phyloP scores from a whole-genome alignment of 1,140 invertebrate genomes.

The Ylistrum balloti region DNA sequence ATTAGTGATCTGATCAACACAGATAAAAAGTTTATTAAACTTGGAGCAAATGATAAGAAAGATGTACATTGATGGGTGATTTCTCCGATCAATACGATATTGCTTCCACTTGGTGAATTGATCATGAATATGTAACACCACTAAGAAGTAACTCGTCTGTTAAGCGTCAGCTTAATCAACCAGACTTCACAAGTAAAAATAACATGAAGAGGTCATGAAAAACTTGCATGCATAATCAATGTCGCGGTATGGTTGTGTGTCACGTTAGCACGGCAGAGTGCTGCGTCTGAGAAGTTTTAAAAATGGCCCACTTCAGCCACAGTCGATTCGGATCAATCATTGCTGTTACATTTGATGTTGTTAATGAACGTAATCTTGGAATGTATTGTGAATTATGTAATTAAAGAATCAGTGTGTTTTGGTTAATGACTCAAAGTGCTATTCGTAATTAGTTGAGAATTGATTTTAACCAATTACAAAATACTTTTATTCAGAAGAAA shows the following conservation, averaged over 20 bases:
- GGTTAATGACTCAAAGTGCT: constrained; percentile 33
- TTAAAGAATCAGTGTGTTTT: constrained; percentile 28
- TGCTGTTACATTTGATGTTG: neutral
- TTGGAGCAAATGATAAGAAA: neutral
- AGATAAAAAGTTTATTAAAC: neutral
- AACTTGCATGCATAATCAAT: constrained; percentile 39
- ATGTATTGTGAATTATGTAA: constrained; percentile 36
- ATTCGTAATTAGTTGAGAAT: neutral
- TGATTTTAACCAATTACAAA: constrained; percentile 30
- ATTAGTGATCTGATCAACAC: neutral
- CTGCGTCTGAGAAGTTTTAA: neutral
- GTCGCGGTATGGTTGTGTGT: neutral
- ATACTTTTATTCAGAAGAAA: neutral
- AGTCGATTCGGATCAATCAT: neutral
- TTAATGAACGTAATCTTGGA: constrained; percentile 19
- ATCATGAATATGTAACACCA: neutral
- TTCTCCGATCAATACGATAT: neutral
- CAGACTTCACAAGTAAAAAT: constrained; percentile 35
- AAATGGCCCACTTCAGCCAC: constrained; percentile 14
- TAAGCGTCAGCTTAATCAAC: constrained; percentile 12
- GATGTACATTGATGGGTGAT: neutral
- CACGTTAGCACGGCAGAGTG: neutral
- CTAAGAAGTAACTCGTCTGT: neutral
- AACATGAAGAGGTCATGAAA: neutral
- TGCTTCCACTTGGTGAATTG: neutral